Evolutionary conservation across 64 coral and sea anemone genomes (phyloP).

Genomic region (Orbicella faveolata): DNA sequence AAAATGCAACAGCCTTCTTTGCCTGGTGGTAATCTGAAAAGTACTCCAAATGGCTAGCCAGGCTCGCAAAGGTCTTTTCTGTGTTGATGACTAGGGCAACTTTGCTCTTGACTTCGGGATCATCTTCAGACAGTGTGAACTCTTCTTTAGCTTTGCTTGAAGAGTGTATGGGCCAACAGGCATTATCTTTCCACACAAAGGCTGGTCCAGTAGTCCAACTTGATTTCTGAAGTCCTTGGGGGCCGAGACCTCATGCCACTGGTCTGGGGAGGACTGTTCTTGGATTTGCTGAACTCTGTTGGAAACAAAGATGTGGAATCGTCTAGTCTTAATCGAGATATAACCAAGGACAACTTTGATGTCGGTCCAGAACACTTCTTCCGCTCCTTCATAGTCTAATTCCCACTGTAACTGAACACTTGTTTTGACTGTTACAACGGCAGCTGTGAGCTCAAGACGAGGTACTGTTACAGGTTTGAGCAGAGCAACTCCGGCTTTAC

Average conservation of each 20-base stretch:
- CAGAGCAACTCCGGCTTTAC: conserved; percentile 24
- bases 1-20: no score
- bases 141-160: neutral
- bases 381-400: neutral
- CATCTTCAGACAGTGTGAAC: no score
- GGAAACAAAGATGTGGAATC: conserved; percentile 16
- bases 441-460: conserved; percentile 5
- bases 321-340: neutral
- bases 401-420: neutral
- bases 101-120: conserved; percentile 26
- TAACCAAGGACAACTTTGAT: conserved; percentile 24
- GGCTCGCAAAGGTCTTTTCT: neutral
- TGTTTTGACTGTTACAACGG: neutral
- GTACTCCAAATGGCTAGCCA: neutral
- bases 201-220: neutral
- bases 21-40: neutral
- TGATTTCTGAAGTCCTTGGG: neutral
- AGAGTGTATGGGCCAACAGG: neutral
- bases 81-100: neutral
- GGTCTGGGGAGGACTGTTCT: neutral
- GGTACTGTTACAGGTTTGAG: conserved; percentile 25
- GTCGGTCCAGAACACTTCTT: conserved; percentile 32
- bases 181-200: neutral
- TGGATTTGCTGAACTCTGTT: neutral
- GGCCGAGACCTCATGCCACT: neutral